Evolutionary conservation across 2,888 invertebrate species (phyloP).

Genomic region (Caenorhabditis sulstoni): DNA sequence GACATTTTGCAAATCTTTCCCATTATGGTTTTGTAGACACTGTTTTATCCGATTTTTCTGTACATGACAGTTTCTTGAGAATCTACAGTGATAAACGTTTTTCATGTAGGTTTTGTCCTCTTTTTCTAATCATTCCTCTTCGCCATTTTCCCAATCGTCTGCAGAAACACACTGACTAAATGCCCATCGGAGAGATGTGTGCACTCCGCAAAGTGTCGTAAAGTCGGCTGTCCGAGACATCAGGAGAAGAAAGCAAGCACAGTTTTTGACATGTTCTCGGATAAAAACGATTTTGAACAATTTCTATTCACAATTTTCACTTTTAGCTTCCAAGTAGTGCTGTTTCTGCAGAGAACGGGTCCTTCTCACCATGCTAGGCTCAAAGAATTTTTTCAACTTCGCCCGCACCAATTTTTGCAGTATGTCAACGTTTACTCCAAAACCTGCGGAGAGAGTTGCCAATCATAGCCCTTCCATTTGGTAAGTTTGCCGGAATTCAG

Average conservation of each 20-base stretch:
- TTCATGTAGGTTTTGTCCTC: background rate
- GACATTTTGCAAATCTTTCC: no score
- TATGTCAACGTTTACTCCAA: conserved; percentile 44
- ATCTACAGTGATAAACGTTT: no score
- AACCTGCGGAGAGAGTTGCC: conserved; percentile 58
- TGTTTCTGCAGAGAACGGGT: conserved; percentile 54
- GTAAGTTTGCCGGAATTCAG: conserved; percentile 33
- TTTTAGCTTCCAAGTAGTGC: conserved; percentile 17
- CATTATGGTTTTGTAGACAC: no score
- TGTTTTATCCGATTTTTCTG: no score
- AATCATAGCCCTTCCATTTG: conserved; percentile 66
- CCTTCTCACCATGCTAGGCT: conserved; percentile 43
- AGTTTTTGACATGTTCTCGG: background rate
- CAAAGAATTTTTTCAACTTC: conserved; percentile 42
- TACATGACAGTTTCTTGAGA: no score
- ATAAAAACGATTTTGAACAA: no score
- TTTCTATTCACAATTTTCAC: background rate
- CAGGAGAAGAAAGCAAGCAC: background rate
- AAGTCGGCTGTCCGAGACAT: background rate
- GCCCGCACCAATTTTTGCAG: conserved; percentile 47
- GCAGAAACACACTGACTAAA: conserved; percentile 19
- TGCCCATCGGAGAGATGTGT: background rate
- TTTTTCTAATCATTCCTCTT: background rate
- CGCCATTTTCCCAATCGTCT: background rate
- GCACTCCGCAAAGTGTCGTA: conserved; percentile 31